Conservation (phyloP, 2,888 invertebrate species). For the Gonocerus acuteangulatus region DNA sequence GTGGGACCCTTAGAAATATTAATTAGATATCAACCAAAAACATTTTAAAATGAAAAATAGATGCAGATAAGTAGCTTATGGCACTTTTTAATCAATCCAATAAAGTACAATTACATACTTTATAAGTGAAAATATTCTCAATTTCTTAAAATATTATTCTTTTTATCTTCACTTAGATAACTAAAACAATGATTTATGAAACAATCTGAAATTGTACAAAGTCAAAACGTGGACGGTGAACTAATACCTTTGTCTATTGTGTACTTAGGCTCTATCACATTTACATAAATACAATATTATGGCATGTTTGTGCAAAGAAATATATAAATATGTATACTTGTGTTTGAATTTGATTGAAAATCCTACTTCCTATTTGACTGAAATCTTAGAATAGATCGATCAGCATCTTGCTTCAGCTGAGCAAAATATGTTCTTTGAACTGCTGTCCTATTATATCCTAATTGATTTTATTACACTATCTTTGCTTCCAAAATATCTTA, state of each 20-base stretch:
- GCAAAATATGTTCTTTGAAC: no score
- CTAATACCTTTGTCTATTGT: slow-evolving; percentile 30
- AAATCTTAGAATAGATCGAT: no score
- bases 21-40: background rate
- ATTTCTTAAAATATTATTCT: background rate
- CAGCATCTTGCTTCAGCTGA: no score
- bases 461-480: no score
- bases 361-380: no score
- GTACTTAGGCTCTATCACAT: slow-evolving; percentile 33
- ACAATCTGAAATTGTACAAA: slow-evolving; percentile 34
- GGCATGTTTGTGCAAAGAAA: slow-evolving; percentile 34
- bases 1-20: slow-evolving; percentile 16
- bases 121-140: slow-evolving; percentile 1
- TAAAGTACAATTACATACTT: slow-evolving; percentile 8
- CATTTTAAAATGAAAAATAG: background rate
- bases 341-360: background rate
- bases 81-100: background rate
- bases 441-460: no score
- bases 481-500: no score
- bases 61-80: slow-evolving; percentile 19
- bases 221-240: slow-evolving; percentile 33
- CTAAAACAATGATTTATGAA: slow-evolving; percentile 9
- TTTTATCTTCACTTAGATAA: slow-evolving; percentile 8
- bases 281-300: slow-evolving; percentile 31
- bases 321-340: slow-evolving; percentile 26